These are phyloP conservation scores for Pica pica DNA, from an alignment of 2,113 vertebrate genomes.

Conservation along the genomic window DNA sequence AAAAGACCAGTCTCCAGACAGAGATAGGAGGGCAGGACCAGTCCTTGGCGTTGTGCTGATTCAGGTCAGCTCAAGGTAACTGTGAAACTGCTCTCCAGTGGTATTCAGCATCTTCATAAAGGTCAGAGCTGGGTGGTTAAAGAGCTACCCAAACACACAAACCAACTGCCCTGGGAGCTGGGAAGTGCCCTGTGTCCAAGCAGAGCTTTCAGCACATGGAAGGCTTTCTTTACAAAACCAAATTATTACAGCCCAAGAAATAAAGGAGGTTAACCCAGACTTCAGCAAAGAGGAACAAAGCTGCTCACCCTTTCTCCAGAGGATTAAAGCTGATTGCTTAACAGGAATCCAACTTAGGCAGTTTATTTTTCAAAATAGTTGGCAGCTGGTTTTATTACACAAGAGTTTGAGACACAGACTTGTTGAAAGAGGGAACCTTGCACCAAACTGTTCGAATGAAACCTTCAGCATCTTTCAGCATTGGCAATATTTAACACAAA, in stretches of 20 bases:
- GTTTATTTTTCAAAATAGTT: conserved; percentile 56
- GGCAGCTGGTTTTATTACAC: conserved; percentile 33
- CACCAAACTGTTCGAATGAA: conserved; percentile 16
- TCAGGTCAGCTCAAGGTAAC: neutral
- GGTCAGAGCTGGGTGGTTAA: neutral
- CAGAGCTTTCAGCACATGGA: neutral
- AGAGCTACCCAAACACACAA: neutral
- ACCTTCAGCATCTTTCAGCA: conserved; percentile 21
- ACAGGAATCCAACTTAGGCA: conserved; percentile 45
- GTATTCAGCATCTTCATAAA: neutral
- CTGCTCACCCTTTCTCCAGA: conserved; percentile 23
- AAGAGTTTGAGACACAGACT: conserved; percentile 37
- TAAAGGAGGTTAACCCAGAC: neutral
- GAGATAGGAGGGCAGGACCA: neutral
- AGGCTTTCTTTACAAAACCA: neutral
- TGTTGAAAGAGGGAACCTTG: conserved; percentile 56
- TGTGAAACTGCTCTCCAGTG: neutral
- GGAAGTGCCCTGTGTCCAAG: neutral
- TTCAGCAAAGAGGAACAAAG: conserved; percentile 24
- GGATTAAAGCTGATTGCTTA: conserved; percentile 52
- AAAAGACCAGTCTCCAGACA: neutral
- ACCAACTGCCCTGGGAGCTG: neutral
- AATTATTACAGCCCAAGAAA: neutral
- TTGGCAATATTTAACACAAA: conserved; percentile 13
- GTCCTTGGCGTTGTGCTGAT: neutral